A percentile compares a stretch with the other conserved stretches of the same genome.
These are phyloP conservation scores for Ectropis grisescens DNA, from an alignment of 1,140 invertebrate genomes.

Conservation along the genomic window DNA sequence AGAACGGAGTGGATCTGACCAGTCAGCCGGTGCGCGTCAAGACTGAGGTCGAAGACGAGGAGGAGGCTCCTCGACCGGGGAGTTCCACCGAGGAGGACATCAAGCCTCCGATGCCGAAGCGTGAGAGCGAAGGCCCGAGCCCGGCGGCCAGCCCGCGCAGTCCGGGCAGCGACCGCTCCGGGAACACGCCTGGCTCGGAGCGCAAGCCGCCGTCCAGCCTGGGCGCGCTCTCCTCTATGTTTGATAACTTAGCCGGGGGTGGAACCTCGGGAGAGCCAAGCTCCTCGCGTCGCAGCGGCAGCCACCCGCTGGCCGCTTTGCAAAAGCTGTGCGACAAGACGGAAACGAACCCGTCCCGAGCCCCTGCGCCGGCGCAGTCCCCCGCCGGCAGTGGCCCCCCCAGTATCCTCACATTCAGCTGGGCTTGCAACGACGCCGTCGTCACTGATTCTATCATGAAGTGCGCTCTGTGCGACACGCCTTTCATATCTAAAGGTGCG, in stretches of 20 bases:
- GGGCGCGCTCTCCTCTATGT: constrained; percentile 91
- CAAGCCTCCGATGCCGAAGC: constrained; percentile 40
- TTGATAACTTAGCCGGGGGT: constrained; percentile 82
- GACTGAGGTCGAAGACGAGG: constrained; percentile 70
- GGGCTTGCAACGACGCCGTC: constrained; percentile 93
- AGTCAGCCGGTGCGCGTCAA: constrained; percentile 67
- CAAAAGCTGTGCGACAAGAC: constrained; percentile 97
- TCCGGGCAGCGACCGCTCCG: constrained; percentile 82
- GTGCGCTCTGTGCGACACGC: constrained; percentile 96
- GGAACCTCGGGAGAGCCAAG: constrained; percentile 56
- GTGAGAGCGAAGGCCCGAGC: constrained; percentile 57
- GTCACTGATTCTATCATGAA: constrained; percentile 93
- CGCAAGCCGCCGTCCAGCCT: constrained; percentile 80
- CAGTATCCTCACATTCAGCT: constrained; percentile 91
- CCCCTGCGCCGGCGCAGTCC: constrained; percentile 52
- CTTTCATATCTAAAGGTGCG: constrained; percentile 96
- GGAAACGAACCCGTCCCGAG: constrained; percentile 75
- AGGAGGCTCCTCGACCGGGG: constrained; percentile 69
- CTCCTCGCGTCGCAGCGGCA: constrained; percentile 76
- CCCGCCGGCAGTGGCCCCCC: constrained; percentile 80
- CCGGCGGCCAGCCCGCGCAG: constrained; percentile 75
- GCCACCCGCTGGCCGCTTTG: constrained; percentile 91
- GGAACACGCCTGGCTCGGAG: constrained; percentile 76
- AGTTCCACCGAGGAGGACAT: constrained; percentile 65
- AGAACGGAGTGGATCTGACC: constrained; percentile 62